phyloP scores from a whole-genome alignment of 2,888 invertebrate species.

The Heliconius charithonia region DNA sequence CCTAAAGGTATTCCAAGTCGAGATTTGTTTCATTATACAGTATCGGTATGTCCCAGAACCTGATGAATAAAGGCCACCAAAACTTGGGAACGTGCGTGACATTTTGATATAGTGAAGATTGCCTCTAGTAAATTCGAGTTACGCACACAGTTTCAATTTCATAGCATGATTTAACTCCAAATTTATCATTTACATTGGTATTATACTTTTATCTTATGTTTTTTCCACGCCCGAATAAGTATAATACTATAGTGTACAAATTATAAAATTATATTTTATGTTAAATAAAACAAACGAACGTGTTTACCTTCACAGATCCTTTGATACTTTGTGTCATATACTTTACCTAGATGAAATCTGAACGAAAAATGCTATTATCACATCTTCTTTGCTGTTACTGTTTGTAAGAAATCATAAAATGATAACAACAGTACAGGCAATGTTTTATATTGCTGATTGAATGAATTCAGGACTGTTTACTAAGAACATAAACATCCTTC shows the following conservation, averaged over 20 bases:
- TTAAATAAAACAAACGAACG: neutral
- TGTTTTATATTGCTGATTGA: neutral
- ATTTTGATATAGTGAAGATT: conserved; percentile 50
- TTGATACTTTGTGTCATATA: neutral
- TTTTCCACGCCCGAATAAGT: too few species aligned
- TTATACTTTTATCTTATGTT: neutral
- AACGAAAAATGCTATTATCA: conserved; percentile 10
- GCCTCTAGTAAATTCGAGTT: conserved; percentile 41
- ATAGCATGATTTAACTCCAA: neutral
- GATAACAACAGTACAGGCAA: conserved; percentile 18
- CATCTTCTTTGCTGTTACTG: neutral
- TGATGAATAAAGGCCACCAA: conserved; percentile 50
- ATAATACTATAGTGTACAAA: too few species aligned
- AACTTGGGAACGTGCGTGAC: conserved; percentile 49
- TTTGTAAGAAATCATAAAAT: conserved; percentile 16
- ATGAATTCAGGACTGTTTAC: neutral
- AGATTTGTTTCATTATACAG: conserved; percentile 63
- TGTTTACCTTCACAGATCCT: too few species aligned
- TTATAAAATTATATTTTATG: neutral
- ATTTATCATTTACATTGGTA: neutral
- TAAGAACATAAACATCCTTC: neutral
- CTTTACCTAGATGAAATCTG: neutral
- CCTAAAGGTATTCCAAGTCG: conserved; percentile 55
- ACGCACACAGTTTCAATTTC: conserved; percentile 30
- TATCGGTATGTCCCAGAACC: conserved; percentile 47